Conservation (phyloP, 1,140 invertebrate genomes). For the Drosophila bipectinata region DNA sequence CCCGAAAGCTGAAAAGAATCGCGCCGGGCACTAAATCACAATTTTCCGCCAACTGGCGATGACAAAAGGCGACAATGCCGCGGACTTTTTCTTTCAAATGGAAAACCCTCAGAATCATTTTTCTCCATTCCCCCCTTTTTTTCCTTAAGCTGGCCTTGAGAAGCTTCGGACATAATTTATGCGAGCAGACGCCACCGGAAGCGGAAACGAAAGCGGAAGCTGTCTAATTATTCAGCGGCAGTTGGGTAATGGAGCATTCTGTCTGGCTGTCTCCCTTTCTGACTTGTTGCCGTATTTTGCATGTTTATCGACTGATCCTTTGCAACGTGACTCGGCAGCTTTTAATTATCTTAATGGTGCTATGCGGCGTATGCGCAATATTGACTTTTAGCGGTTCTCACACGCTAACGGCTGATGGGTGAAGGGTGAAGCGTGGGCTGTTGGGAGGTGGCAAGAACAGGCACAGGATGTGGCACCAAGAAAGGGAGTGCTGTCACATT, state of each 20-base stretch:
- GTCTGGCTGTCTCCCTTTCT: background rate
- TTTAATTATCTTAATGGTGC: conserved; percentile 74
- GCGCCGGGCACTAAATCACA: conserved; percentile 37
- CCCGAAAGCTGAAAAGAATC: conserved; percentile 12
- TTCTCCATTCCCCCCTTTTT: conserved; percentile 6
- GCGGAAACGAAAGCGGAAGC: conserved; percentile 48
- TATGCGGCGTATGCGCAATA: conserved; percentile 60
- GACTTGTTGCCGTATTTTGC: conserved; percentile 40
- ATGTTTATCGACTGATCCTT: conserved; percentile 53
- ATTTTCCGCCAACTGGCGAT: conserved; percentile 42
- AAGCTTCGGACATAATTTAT: conserved; percentile 45
- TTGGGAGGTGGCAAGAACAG: background rate
- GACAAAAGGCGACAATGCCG: conserved; percentile 26
- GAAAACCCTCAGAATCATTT: conserved; percentile 25
- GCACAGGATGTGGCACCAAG: conserved; percentile 1
- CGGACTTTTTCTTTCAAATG: background rate
- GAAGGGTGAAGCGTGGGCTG: background rate
- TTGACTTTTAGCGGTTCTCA: conserved; percentile 52
- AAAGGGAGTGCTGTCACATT: conserved; percentile 46
- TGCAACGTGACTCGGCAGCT: conserved; percentile 23
- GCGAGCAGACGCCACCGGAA: conserved; percentile 38
- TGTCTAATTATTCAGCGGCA: conserved; percentile 52
- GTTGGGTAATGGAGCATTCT: conserved; percentile 42
- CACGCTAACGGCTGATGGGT: conserved; percentile 8
- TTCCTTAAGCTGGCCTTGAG: conserved; percentile 7